Evolutionary conservation across 2,888 invertebrate genomes (phyloP).

Genomic region (Drosophila anceps): DNA sequence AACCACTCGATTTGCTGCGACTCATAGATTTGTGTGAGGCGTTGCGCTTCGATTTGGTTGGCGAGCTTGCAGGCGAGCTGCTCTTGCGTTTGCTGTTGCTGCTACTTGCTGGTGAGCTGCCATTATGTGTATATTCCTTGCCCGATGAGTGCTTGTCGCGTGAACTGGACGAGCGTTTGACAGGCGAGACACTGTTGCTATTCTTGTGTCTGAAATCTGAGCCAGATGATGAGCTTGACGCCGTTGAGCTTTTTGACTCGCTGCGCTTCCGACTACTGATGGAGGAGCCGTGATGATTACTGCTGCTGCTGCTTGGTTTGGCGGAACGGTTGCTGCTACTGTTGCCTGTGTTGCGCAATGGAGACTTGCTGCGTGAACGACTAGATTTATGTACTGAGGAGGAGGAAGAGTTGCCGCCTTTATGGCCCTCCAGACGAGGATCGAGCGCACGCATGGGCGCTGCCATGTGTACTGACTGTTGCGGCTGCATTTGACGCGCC

Average conservation of each 20-base stretch:
- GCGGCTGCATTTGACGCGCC: conserved; percentile 84
- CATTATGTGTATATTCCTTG: conserved; percentile 65
- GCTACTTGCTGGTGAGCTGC: conserved; percentile 56
- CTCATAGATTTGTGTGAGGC: conserved; percentile 55
- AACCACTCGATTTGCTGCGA: conserved; percentile 35
- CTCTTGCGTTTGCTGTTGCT: conserved; percentile 75
- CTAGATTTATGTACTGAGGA: conserved; percentile 58
- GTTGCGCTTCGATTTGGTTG: conserved; percentile 76
- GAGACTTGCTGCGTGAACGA: conserved; percentile 82
- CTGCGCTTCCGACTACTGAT: conserved; percentile 74
- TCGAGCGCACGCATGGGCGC: conserved; percentile 50
- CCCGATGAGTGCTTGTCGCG: conserved; percentile 42
- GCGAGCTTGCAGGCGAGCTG: conserved; percentile 78
- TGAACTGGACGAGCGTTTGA: conserved; percentile 48
- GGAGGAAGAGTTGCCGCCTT: conserved; percentile 32
- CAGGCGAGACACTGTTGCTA: conserved; percentile 45
- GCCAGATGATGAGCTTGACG: conserved; percentile 73
- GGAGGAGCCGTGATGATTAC: conserved; percentile 49
- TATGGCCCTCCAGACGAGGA: conserved; percentile 59
- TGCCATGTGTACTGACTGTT: conserved; percentile 50
- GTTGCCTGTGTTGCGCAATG: conserved; percentile 59
- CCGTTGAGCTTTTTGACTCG: conserved; percentile 78
- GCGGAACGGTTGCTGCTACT: conserved; percentile 51
- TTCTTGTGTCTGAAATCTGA: conserved; percentile 69
- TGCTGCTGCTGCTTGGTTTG: conserved; percentile 56